Evolutionary conservation across 2,113 vertebrate genomes (phyloP), one percentile per base, ranked within the genome.

Genomic region (Osmerus mordax): DNA sequence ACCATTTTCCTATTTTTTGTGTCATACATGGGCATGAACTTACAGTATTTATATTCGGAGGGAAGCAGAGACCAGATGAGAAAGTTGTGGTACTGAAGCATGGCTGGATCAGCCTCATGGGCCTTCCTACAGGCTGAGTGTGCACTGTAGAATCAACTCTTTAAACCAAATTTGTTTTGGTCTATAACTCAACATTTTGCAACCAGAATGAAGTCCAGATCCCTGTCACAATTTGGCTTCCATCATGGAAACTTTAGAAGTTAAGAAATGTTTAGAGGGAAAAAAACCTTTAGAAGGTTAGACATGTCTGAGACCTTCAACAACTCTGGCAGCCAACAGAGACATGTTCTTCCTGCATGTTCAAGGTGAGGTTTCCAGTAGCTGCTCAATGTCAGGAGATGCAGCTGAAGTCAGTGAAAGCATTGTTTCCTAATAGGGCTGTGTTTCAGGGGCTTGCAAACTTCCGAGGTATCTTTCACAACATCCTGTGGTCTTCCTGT

Each of bases 401-500:
- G 67, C 61, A 78, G 28, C 1, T 64, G 62, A 65, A 65, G 69
- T 25, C 52, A 58, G 5, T 1, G 8, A 18, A 51, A 65, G 67
- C 47, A 14, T 74, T 67, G 58, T 66, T 77, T 83, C 74, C 58
- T 67, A 74, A 65, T 52, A 67, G 67, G 54, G 18, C 25, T 61
- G 28, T 78, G 36, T 76, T 84, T 77, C 52, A 58, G 67, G 67
- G 69, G 82, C 52, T 66, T 56, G 70, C 8, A 67, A 41, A 19
- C 78, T 71, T 36, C 80, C 36, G 55, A 65, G 62, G 61, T 69
- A 76, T 82, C 67, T 78, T 76, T 73, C 80, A 60, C 72, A 76
- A 60, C 28, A 76, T 74, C 78, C 73, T 51, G 4, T 76, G 62
- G 56, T 74, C 69, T 75, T 62, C 29, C 29, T 71, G 59, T 15